These are phyloP conservation scores for Ormyrus nitidulus DNA, from an alignment of 2,888 invertebrate species.

Conservation along the genomic window DNA sequence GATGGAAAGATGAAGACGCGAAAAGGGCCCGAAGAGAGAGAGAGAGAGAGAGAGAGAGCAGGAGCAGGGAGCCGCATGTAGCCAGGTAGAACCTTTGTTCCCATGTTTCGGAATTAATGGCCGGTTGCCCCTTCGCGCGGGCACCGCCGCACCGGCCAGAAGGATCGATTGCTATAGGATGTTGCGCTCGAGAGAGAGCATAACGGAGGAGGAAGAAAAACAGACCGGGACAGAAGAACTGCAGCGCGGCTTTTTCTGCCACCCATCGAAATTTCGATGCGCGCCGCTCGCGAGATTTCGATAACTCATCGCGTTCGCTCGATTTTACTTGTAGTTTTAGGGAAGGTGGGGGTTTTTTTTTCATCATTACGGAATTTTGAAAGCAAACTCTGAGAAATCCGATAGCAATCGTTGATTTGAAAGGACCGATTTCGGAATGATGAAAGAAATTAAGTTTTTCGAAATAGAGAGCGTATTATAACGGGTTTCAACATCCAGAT, in stretches of 20 bases:
- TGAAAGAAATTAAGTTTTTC: too few relatives aligned
- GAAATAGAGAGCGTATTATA: too few relatives aligned
- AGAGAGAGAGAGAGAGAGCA: conserved; percentile 26
- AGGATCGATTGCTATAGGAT: conserved; percentile 34
- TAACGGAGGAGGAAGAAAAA: not conserved
- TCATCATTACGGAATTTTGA: too few relatives aligned
- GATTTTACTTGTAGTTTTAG: not conserved
- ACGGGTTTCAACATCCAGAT: too few relatives aligned
- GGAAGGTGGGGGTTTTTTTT: too few relatives aligned
- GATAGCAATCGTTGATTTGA: too few relatives aligned
- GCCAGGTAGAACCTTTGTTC: conserved; percentile 71
- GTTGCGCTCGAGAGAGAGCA: not conserved
- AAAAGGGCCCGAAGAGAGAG: conserved; percentile 33
- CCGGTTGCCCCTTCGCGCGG: conserved; percentile 59
- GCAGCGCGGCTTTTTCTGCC: too few relatives aligned
- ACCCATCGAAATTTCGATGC: too few relatives aligned
- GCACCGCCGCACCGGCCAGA: conserved; percentile 13
- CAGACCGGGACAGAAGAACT: not conserved
- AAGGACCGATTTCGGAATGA: too few relatives aligned
- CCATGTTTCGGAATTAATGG: conserved; percentile 72
- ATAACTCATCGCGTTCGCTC: not conserved
- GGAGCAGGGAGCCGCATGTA: conserved; percentile 47
- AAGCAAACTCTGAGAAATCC: too few relatives aligned
- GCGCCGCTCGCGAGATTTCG: not conserved
- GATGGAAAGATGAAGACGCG: conserved; percentile 54